Conservation (phyloP, 2,888 invertebrate genomes). For the Hymenopus coronatus region DNA sequence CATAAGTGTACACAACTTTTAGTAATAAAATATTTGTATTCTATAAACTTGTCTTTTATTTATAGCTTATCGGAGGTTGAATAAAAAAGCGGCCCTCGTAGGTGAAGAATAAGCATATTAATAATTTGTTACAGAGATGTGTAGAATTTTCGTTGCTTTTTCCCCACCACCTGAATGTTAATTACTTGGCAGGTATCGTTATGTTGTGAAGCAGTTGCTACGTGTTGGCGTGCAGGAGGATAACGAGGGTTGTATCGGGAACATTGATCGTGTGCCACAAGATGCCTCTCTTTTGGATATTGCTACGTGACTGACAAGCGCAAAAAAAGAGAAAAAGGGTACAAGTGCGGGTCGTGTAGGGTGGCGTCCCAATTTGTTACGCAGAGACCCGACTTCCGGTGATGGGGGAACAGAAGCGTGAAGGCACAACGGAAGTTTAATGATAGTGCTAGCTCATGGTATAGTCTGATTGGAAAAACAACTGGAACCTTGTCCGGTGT, state of each 20-base stretch:
- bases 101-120: too few relatives aligned
- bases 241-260: neutral
- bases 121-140: too few relatives aligned
- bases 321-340: neutral
- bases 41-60: too few relatives aligned
- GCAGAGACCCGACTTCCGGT: slow-evolving; percentile 1
- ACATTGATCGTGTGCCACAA: neutral
- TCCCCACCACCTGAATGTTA: too few relatives aligned
- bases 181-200: too few relatives aligned
- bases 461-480: neutral
- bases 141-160: too few relatives aligned
- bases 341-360: neutral
- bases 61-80: too few relatives aligned
- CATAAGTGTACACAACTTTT: too few relatives aligned
- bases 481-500: neutral
- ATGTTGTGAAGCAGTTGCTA: neutral
- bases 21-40: too few relatives aligned
- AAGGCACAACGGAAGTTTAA: neutral
- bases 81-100: too few relatives aligned
- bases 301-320: neutral
- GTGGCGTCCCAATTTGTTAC: neutral
- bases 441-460: neutral
- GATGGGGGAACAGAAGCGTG: neutral
- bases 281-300: neutral
- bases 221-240: neutral